phyloP scores from a whole-genome alignment of 2,888 invertebrate species.

The Pammene fasciana region DNA sequence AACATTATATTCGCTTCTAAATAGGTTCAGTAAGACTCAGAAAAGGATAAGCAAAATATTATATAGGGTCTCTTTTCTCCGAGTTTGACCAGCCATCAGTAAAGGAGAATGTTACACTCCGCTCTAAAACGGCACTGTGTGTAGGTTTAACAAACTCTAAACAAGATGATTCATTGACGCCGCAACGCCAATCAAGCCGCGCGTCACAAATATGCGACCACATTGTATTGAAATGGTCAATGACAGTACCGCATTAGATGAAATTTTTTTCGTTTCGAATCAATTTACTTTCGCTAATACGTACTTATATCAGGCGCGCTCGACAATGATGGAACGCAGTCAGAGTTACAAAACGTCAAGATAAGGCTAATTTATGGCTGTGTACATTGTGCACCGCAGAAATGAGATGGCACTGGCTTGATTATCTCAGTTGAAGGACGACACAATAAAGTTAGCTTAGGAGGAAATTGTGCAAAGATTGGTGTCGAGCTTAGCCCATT shows the following conservation, averaged over 20 bases:
- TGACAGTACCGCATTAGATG: constrained; percentile 24
- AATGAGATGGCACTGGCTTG: constrained; percentile 60
- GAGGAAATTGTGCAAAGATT: constrained; percentile 38
- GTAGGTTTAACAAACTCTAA: constrained; percentile 28
- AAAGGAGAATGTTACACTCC: background rate
- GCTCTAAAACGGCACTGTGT: background rate
- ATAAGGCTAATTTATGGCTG: constrained; percentile 78
- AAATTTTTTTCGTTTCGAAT: constrained; percentile 55
- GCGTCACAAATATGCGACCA: constrained; percentile 14
- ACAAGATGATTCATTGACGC: constrained; percentile 19
- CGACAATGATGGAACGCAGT: constrained; percentile 76
- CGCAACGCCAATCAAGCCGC: constrained; percentile 7
- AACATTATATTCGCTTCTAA: too few relatives aligned
- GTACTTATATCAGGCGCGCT: constrained; percentile 33
- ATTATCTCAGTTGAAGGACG: constrained; percentile 56
- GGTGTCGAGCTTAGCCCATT: constrained; percentile 50
- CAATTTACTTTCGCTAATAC: constrained; percentile 68
- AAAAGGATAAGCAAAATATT: too few relatives aligned
- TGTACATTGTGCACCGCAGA: constrained; percentile 57
- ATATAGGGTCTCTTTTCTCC: too few relatives aligned
- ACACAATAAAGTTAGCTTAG: constrained; percentile 42
- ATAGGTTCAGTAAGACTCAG: too few relatives aligned
- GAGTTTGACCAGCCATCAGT: too few relatives aligned
- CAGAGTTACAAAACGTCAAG: constrained; percentile 74
- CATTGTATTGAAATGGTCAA: constrained; percentile 19